Conservation (phyloP, 1,140 invertebrate genomes). For the Aphelinus atriplicis region DNA sequence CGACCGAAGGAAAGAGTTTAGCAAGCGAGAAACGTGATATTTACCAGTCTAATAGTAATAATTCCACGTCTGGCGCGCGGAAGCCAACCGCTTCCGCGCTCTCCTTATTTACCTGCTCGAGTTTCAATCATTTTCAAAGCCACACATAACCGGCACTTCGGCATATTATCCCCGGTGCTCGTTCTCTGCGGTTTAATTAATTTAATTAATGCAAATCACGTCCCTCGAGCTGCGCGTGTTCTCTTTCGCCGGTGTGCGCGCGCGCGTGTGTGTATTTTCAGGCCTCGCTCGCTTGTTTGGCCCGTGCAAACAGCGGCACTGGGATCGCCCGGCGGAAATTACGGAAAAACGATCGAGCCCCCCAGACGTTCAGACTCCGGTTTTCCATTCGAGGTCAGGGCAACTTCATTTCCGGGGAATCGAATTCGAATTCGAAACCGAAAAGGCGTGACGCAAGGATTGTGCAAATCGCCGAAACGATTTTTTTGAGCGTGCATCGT, state of each 20-base stretch:
- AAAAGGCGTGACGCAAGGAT: too few species aligned
- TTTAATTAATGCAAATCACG: constrained; percentile 37
- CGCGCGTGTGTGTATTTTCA: background rate
- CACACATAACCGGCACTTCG: background rate
- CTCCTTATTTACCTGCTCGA: constrained; percentile 29
- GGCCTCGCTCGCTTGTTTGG: background rate
- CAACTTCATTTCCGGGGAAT: constrained; percentile 49
- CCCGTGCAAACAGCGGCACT: constrained; percentile 8
- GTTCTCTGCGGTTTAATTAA: constrained; percentile 35
- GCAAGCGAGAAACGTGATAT: constrained; percentile 13
- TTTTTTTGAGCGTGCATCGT: too few species aligned
- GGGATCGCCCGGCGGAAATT: constrained; percentile 15
- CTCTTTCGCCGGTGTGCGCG: background rate
- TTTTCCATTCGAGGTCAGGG: background rate
- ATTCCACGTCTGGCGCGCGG: constrained; percentile 7
- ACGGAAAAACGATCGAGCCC: constrained; percentile 22
- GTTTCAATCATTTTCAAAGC: constrained; percentile 27
- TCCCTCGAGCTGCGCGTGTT: background rate
- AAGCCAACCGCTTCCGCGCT: background rate
- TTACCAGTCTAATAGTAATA: constrained; percentile 34
- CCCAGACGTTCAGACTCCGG: too few species aligned
- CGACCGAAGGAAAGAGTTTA: background rate
- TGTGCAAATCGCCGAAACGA: too few species aligned
- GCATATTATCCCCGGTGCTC: background rate
- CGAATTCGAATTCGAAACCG: too few species aligned